Evolutionary conservation across 2,113 vertebrate species (phyloP).

Genomic region (Cisticola juncidis): DNA sequence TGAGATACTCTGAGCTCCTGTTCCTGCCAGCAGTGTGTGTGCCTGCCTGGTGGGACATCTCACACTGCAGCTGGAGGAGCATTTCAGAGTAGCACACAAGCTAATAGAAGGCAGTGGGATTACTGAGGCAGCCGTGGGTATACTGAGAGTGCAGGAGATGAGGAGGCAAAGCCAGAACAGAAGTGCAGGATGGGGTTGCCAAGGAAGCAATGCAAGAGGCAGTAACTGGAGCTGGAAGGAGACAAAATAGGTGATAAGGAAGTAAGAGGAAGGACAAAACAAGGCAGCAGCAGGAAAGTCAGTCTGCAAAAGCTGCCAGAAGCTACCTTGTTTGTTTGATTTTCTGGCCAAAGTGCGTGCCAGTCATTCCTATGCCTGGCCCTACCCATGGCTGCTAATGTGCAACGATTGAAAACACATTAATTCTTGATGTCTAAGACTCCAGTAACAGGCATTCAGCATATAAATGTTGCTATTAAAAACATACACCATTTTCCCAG

Average conservation of each 20-base stretch:
- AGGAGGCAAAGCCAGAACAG: background rate
- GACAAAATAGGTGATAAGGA: background rate
- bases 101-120: background rate
- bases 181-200: background rate
- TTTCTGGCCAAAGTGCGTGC: background rate
- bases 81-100: background rate
- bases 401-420: background rate
- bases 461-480: background rate
- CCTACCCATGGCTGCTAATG: background rate
- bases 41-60: background rate
- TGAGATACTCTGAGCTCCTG: background rate
- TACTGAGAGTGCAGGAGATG: background rate
- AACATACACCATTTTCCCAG: background rate
- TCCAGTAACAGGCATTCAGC: background rate
- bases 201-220: background rate
- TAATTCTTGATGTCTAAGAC: background rate
- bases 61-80: fast-evolving
- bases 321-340: background rate
- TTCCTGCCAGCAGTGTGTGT: background rate
- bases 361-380: background rate
- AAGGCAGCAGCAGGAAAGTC: background rate
- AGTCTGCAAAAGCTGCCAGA: background rate
- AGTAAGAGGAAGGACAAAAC: background rate
- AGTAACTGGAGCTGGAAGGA: background rate
- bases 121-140: background rate